A percentile compares a stretch with the other conserved stretches of the same genome.
Conservation (phyloP, 2,797 vertebrate species). For the Leptatherina wallacei region DNA sequence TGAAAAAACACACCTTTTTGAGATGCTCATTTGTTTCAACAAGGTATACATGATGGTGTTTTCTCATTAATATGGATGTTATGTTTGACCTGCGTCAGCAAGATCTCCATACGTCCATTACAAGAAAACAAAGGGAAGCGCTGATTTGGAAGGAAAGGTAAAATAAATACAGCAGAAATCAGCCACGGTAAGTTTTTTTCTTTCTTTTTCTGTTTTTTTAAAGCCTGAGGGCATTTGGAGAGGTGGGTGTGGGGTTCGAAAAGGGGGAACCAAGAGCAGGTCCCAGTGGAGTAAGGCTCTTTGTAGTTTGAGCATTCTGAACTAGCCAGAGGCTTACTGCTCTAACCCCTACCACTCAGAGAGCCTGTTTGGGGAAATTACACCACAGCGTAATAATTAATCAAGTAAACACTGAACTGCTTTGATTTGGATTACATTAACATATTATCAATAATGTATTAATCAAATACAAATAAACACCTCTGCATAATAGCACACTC, state of each 20-base stretch:
- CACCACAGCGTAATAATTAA: conserved; percentile 79
- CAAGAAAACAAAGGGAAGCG: conserved; percentile 64
- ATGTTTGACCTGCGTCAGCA: conserved; percentile 56
- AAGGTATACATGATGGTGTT: conserved; percentile 32
- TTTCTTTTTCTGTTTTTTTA: conserved; percentile 70
- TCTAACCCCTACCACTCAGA: conserved; percentile 76
- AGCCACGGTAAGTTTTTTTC: conserved; percentile 69
- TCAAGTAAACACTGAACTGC: conserved; percentile 76
- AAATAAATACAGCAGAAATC: conserved; percentile 72
- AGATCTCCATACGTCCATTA: conserved; percentile 58
- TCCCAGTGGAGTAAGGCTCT: conserved; percentile 79
- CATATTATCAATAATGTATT: conserved; percentile 83
- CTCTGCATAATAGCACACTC: conserved; percentile 72
- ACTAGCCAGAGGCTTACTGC: conserved; percentile 79
- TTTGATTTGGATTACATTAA: conserved; percentile 82
- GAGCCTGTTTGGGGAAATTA: conserved; percentile 79
- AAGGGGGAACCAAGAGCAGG: conserved; percentile 74
- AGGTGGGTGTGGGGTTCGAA: conserved; percentile 63
- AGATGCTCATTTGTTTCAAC: conserved; percentile 40
- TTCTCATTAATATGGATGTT: conserved; percentile 60
- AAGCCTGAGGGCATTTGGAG: conserved; percentile 70
- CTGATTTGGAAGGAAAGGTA: conserved; percentile 71
- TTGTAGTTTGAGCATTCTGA: conserved; percentile 79
- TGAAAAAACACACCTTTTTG: conserved; percentile 16
- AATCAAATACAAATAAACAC: conserved; percentile 82